Evolutionary conservation across 2,888 invertebrate genomes (phyloP).

Genomic region (Blomia tropicalis): DNA sequence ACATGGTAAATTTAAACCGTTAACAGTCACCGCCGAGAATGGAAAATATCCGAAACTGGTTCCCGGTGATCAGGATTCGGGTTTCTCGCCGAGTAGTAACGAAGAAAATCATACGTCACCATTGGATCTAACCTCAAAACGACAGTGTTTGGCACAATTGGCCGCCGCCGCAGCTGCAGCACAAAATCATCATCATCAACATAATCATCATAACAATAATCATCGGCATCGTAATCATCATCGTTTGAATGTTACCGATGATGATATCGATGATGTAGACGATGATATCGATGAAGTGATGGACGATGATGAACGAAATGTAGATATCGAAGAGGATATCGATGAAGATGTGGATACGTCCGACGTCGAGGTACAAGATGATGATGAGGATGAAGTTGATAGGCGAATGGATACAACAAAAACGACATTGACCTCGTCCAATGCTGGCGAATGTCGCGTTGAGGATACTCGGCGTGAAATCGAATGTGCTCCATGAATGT

Average conservation of each 20-base stretch:
- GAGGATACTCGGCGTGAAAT: neutral
- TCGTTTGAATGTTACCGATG: neutral
- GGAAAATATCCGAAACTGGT: neutral
- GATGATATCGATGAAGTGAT: neutral
- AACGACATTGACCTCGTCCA: neutral
- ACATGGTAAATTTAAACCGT: constrained; percentile 7
- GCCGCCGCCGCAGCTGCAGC: neutral
- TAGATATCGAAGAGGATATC: neutral
- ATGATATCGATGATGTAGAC: neutral
- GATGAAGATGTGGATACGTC: constrained; percentile 8
- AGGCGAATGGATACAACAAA: no score
- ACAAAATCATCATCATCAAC: neutral
- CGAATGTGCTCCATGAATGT: constrained; percentile 1
- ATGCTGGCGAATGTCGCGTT: neutral
- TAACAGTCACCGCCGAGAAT: neutral
- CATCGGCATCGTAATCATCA: neutral
- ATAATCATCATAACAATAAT: neutral
- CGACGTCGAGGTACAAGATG: neutral
- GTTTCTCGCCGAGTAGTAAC: constrained; percentile 24
- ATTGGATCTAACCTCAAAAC: constrained; percentile 22
- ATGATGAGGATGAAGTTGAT: neutral
- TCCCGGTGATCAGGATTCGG: constrained; percentile 25
- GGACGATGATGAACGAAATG: neutral
- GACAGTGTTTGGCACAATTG: neutral
- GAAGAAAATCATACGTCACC: constrained; percentile 25